Conservation (phyloP, 2,113 vertebrate genomes). For the Grammomys surdaster region DNA sequence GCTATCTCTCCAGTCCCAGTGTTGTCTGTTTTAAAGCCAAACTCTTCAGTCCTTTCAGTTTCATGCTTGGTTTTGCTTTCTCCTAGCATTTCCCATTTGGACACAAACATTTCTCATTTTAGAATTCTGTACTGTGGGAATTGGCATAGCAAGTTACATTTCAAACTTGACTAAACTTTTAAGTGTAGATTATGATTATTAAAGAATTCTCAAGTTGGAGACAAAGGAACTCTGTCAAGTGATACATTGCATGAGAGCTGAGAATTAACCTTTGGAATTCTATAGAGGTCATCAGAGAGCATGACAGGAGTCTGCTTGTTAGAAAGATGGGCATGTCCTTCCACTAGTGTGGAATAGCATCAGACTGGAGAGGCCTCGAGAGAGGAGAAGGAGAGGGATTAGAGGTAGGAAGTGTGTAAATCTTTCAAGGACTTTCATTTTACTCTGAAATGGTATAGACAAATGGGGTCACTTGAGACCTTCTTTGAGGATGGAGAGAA, state of each 20-base stretch:
- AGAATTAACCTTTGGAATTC: constrained; percentile 49
- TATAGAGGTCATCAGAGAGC: background rate
- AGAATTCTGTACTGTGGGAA: constrained; percentile 24
- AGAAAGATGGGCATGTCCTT: background rate
- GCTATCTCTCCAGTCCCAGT: too few relatives aligned
- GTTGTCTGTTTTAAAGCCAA: background rate
- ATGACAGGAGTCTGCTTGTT: background rate
- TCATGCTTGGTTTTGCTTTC: constrained; percentile 21
- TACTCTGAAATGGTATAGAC: constrained; percentile 24
- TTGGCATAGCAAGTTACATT: constrained; percentile 45
- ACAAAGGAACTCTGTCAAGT: constrained; percentile 32
- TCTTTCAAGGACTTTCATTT: constrained; percentile 56
- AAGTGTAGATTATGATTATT: constrained; percentile 36
- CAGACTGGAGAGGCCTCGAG: background rate
- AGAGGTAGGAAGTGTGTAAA: background rate
- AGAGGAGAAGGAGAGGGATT: background rate
- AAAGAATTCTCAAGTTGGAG: constrained; percentile 39
- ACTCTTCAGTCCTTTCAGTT: background rate
- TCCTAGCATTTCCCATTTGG: constrained; percentile 1
- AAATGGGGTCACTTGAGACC: constrained; percentile 10
- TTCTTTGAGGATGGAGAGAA: background rate
- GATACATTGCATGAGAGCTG: background rate
- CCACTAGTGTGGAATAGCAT: background rate
- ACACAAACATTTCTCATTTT: background rate
- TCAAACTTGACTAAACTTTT: constrained; percentile 58